Evolutionary conservation across 2,888 invertebrate species (phyloP).

Genomic region (Nemapogon koenigi): DNA sequence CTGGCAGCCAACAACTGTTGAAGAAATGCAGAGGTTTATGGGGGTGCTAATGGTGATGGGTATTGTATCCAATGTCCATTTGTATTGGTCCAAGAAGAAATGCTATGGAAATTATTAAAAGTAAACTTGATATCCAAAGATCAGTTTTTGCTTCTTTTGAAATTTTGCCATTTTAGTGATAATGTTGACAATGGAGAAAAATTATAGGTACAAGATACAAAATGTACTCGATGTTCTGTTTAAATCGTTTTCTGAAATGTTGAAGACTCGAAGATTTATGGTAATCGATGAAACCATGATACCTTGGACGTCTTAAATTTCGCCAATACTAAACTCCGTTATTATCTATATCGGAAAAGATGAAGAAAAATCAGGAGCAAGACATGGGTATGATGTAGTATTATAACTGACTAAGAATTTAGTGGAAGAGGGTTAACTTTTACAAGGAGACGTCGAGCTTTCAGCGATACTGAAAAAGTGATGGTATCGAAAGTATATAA

Average conservation of each 20-base stretch:
- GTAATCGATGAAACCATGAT: constrained; percentile 29
- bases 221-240: constrained; percentile 12
- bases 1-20: constrained; percentile 14
- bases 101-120: constrained; percentile 20
- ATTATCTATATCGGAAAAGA: constrained; percentile 20
- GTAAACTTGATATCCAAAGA: constrained; percentile 19
- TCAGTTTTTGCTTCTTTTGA: constrained; percentile 20
- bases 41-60: constrained; percentile 14
- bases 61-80: constrained; percentile 4
- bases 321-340: constrained; percentile 23
- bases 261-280: constrained; percentile 20
- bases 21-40: constrained; percentile 17
- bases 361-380: constrained; percentile 12
- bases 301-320: constrained; percentile 24
- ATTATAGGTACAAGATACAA: constrained; percentile 18
- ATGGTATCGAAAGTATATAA: too few species aligned
- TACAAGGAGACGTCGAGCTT: too few species aligned
- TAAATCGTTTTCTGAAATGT: constrained; percentile 15
- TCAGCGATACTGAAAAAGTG: too few species aligned
- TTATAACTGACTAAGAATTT: constrained; percentile 14
- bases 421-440: not conserved
- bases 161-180: constrained; percentile 22
- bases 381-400: constrained; percentile 13
- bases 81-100: constrained; percentile 17
- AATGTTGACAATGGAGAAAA: constrained; percentile 15